Percentiles rank a stretch among this genome's conserved stretches.
Conservation (phyloP, 2,797 vertebrate species). For the Enteromius viviparus region DNA sequence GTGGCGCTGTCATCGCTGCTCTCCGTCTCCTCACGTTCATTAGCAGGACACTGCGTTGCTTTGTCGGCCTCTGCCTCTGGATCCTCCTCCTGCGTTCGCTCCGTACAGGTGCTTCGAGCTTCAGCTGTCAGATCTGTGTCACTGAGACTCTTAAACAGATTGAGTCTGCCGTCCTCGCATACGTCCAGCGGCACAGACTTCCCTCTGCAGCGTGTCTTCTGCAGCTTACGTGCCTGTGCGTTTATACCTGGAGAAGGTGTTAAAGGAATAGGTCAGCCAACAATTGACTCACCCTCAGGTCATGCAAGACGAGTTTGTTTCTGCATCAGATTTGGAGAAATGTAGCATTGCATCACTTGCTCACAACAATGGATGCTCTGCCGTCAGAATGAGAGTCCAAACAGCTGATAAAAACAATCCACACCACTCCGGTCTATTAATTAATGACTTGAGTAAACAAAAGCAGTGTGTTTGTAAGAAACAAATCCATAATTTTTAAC, state of each 20-base stretch:
- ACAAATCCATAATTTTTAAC: not conserved
- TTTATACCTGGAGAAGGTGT: conserved; percentile 76
- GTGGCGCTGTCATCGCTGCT: conserved; percentile 78
- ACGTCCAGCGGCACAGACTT: conserved; percentile 72
- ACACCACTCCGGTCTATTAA: not conserved
- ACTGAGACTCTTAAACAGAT: conserved; percentile 78
- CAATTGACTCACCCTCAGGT: not conserved
- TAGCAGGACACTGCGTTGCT: conserved; percentile 70
- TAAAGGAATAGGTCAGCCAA: not conserved
- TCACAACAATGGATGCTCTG: not conserved
- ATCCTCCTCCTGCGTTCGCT: conserved; percentile 53
- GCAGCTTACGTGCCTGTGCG: conserved; percentile 82
- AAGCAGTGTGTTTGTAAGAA: not conserved
- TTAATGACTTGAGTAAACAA: not conserved
- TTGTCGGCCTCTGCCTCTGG: conserved; percentile 64
- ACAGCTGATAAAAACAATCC: not conserved
- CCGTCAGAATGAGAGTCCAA: not conserved
- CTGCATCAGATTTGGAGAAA: not conserved
- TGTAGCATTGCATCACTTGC: not conserved
- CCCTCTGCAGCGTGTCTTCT: conserved; percentile 81
- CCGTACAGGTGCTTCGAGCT: conserved; percentile 18
- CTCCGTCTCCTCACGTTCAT: conserved; percentile 74
- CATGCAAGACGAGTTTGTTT: not conserved
- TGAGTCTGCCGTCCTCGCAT: conserved; percentile 48
- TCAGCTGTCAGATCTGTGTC: conserved; percentile 74